These are phyloP conservation scores for Acanthurus lineatus DNA, from an alignment of 2,797 vertebrate species.

Conservation along the genomic window DNA sequence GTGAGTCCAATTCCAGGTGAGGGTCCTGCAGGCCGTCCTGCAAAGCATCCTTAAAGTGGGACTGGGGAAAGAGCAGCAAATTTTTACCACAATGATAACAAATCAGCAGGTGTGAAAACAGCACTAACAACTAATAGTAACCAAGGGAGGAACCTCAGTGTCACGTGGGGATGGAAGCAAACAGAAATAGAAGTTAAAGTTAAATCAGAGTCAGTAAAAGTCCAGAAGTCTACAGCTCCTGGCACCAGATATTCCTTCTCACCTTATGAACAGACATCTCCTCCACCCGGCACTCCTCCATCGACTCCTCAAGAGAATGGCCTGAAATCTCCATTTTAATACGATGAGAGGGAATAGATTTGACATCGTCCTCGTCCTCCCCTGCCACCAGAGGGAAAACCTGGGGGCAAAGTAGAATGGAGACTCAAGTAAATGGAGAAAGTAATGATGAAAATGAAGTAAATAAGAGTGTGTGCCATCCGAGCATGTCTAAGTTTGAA, in stretches of 20 bases:
- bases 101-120: background rate
- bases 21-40: constrained; percentile 76
- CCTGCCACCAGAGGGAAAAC: constrained; percentile 75
- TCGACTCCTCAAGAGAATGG: constrained; percentile 79
- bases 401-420: constrained; percentile 51
- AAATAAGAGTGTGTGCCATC: constrained; percentile 13
- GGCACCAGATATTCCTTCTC: constrained; percentile 21
- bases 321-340: constrained; percentile 83
- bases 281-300: constrained; percentile 75
- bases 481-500: constrained; percentile 7
- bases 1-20: constrained; percentile 71
- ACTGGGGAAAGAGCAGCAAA: constrained; percentile 52
- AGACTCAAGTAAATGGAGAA: constrained; percentile 24
- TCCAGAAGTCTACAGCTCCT: background rate
- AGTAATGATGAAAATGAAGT: constrained; percentile 19
- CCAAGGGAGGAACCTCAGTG: background rate
- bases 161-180: background rate
- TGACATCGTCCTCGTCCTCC: constrained; percentile 79
- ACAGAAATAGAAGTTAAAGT: background rate
- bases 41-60: constrained; percentile 76
- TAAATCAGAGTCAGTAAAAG: constrained; percentile 1
- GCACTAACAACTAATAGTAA: background rate
- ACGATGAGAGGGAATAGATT: constrained; percentile 77
- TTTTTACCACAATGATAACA: constrained; percentile 7
- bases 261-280: constrained; percentile 83